Conservation (phyloP, 64 coral and sea anemone genomes). For the Acropora tenuis region DNA sequence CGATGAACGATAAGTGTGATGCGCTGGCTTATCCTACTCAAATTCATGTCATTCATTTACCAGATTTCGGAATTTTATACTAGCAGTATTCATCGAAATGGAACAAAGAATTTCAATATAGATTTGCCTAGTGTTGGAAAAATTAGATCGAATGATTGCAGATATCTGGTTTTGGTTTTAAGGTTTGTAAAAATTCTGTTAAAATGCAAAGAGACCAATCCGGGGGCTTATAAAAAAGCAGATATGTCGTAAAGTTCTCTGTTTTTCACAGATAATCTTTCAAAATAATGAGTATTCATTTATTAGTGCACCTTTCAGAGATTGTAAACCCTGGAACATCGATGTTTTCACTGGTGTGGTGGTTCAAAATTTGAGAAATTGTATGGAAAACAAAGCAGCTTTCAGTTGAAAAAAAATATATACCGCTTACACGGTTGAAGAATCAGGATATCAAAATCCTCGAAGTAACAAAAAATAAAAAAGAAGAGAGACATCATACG, state of each 20-base stretch:
- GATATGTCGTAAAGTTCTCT: no score
- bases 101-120: not conserved
- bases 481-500: no score
- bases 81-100: not conserved
- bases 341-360: no score
- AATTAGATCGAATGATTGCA: not conserved
- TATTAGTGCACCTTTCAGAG: no score
- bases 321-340: no score
- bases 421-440: not conserved
- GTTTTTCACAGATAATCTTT: no score
- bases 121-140: not conserved
- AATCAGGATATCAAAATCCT: not conserved
- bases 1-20: not conserved
- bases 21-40: not conserved
- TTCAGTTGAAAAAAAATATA: not conserved
- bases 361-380: no score
- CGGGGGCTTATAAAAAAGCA: no score
- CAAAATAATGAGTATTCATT: no score
- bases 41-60: not conserved
- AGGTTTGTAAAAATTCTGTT: no score
- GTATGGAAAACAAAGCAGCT: not conserved
- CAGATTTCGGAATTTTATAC: not conserved
- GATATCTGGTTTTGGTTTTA: not conserved
- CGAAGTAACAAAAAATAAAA: not conserved
- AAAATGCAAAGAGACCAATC: no score